Evolutionary conservation across 2,113 vertebrate species (phyloP).

Genomic region (Daubentonia madagascariensis): DNA sequence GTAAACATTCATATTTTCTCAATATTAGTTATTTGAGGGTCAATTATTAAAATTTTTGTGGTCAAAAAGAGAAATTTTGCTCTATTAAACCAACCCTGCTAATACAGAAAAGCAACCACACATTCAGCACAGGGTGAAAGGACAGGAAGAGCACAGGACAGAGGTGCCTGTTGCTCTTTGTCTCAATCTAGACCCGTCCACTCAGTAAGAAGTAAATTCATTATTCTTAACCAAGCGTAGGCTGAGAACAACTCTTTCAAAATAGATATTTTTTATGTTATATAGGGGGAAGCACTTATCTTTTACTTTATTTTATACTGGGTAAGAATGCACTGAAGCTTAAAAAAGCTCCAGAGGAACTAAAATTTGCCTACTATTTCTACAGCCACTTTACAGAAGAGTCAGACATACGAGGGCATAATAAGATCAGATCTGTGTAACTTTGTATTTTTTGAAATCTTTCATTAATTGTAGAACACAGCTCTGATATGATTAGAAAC

Average conservation of each 20-base stretch:
- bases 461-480: slow-evolving; percentile 49
- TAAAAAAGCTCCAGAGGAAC: background rate
- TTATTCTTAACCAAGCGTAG: background rate
- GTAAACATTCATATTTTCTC: background rate
- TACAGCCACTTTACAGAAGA: background rate
- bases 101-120: background rate
- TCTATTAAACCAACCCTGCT: background rate
- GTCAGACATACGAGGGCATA: background rate
- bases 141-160: background rate
- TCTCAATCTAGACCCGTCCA: background rate
- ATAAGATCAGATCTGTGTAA: background rate
- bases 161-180: background rate
- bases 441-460: slow-evolving; percentile 43
- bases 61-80: background rate
- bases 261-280: background rate
- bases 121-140: background rate
- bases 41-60: background rate
- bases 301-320: background rate
- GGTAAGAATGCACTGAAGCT: background rate
- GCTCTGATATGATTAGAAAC: slow-evolving; percentile 21
- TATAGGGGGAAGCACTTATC: background rate
- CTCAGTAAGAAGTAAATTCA: background rate
- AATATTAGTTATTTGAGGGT: slow-evolving; percentile 1
- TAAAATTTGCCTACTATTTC: background rate
- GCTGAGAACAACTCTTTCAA: background rate